A percentile compares a stretch with the other conserved stretches of the same genome.
phyloP scores from a whole-genome alignment of 1,140 invertebrate genomes.

The Polypedilum pembai region DNA sequence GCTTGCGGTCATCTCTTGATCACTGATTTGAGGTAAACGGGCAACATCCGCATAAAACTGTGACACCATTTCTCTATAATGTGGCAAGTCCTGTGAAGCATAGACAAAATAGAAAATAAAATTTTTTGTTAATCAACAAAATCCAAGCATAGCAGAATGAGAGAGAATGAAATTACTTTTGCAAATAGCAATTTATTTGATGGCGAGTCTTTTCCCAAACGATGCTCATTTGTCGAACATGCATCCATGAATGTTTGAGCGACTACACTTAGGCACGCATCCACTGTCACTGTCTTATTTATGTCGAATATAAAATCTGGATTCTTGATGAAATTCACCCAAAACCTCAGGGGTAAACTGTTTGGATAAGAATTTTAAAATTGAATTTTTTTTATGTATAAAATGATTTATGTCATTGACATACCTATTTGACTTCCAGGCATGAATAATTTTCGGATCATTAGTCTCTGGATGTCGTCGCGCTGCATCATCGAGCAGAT shows the following conservation, averaged over 20 bases:
- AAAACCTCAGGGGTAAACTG: conserved; percentile 86
- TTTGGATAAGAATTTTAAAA: conserved; percentile 30
- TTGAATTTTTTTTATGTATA: not conserved
- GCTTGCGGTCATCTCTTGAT: conserved; percentile 84
- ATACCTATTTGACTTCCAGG: conserved; percentile 87
- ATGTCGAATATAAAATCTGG: conserved; percentile 96
- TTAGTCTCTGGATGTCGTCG: conserved; percentile 68
- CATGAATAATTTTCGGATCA: conserved; percentile 85
- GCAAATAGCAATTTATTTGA: conserved; percentile 92
- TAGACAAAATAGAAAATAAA: conserved; percentile 29
- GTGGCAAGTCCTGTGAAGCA: conserved; percentile 63
- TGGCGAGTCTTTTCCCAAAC: conserved; percentile 87
- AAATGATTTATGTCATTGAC: not conserved
- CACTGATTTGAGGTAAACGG: conserved; percentile 75
- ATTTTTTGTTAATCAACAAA: conserved; percentile 27
- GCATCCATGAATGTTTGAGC: conserved; percentile 96
- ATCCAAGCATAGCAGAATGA: not conserved
- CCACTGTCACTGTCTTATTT: conserved; percentile 83
- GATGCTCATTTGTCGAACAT: conserved; percentile 80
- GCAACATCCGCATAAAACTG: conserved; percentile 82
- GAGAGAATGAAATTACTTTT: conserved; percentile 49
- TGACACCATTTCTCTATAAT: conserved; percentile 78
- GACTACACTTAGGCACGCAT: conserved; percentile 87
- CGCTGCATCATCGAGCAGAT: conserved; percentile 86
- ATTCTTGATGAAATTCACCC: conserved; percentile 97